Evolutionary conservation across 2,113 vertebrate genomes (phyloP).

Genomic region (Taurulus bubalis): DNA sequence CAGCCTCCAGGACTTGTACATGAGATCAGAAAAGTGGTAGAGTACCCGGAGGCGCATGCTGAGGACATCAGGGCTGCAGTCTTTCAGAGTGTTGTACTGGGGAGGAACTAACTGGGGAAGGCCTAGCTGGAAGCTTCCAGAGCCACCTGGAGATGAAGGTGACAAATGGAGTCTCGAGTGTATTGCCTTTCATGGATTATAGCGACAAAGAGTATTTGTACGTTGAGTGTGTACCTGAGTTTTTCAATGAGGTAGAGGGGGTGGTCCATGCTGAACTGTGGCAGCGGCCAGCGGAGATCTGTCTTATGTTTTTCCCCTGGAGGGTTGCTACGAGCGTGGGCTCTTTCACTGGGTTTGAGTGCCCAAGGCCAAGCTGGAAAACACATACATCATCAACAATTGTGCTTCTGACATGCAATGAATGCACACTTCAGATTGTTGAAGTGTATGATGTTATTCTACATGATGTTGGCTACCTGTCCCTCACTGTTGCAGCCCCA

Average conservation of each 20-base stretch:
- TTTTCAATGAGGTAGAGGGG: conserved; percentile 76
- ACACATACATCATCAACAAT: conserved; percentile 3
- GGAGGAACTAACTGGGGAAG: conserved; percentile 83
- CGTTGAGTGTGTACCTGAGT: conserved; percentile 76
- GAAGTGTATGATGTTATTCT: background rate
- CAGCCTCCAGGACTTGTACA: conserved; percentile 88
- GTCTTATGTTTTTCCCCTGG: conserved; percentile 83
- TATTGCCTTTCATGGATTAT: background rate
- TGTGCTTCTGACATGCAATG: background rate
- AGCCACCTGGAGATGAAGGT: conserved; percentile 64
- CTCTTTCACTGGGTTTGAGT: conserved; percentile 84
- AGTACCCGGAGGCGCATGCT: conserved; percentile 83
- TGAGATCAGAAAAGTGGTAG: conserved; percentile 87
- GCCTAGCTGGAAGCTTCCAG: conserved; percentile 78
- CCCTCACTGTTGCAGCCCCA: conserved; percentile 88
- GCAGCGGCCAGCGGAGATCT: conserved; percentile 86
- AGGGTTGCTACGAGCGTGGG: conserved; percentile 79
- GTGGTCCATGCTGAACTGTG: conserved; percentile 87
- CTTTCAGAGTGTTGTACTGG: conserved; percentile 85
- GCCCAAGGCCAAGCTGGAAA: conserved; percentile 83
- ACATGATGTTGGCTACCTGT: conserved; percentile 76
- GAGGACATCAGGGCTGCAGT: conserved; percentile 80
- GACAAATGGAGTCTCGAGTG: conserved; percentile 1
- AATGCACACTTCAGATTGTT: background rate
- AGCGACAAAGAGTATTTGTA: background rate